Evolutionary conservation across 2,113 vertebrate genomes (phyloP), one percentile per base, ranked within the genome.

Genomic region (Myocastor coypus): DNA sequence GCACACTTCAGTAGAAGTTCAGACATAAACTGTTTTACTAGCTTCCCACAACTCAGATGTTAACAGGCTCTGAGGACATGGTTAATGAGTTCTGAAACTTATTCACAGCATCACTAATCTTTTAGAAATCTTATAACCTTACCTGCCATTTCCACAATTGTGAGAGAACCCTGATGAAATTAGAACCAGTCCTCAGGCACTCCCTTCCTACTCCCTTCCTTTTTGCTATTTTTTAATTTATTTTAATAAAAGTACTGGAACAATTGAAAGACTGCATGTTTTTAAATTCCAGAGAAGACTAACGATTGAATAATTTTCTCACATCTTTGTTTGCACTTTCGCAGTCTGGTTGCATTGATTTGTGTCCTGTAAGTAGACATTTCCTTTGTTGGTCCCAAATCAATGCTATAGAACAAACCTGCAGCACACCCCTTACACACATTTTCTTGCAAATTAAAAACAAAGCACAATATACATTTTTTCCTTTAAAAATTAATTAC

Each of bases 331-430:
- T 98, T 98, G 98, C 95, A 98, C 97, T 98, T 98, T 98, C 91
- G 37, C 98, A 98, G 98, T 98, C 98, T 98, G 98, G 97, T 98
- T 98, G 98, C 98, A 99, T 98, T 98, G 98, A 99, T 98, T 98
- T 98, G 98, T 98, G 98, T 98, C 98, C 98, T 98, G 75, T 98
- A 98, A 99, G 98, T 97, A 98, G 98, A 98, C 97, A 93, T 98
- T 98, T 98, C 98, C 98, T 98, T 99, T 98, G 98, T 98, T 97
- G 97, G 98, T 98, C 98, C 97, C 98, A 98, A 98, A 99, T 99
- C 98, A 98, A 98, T 98, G 98, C 96, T 97, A 98, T 97, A 98
- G 98, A 98, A 97, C 95, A 95, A 98, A 96, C 71, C 97, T 98
- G 96, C 97, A 97, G 96, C 91, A 94, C 82, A 95, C 95, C 97